These are phyloP conservation scores for Epinephelus fuscoguttatus DNA, from an alignment of 2,113 vertebrate genomes.

Conservation along the genomic window DNA sequence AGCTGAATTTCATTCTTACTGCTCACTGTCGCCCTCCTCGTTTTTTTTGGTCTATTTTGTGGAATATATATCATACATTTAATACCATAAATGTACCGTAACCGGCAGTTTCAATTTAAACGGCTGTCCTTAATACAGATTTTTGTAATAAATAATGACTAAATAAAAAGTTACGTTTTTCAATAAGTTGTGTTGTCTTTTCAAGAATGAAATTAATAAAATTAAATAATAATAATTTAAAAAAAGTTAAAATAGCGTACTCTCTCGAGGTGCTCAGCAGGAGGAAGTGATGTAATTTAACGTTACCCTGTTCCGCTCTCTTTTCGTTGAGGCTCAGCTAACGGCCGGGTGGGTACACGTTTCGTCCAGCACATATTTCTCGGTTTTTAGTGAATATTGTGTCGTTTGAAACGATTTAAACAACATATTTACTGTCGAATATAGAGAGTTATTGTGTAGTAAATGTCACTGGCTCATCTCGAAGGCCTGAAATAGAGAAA, in stretches of 20 bases:
- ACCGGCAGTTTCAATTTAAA: not conserved
- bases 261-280: no score
- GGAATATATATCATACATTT: not conserved
- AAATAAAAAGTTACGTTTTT: not conserved
- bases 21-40: not conserved
- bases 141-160: not conserved
- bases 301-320: constrained; percentile 58
- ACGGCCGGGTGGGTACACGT: constrained; percentile 73
- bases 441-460: rapidly evolving
- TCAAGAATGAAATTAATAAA: not conserved
- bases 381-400: not conserved
- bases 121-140: not conserved
- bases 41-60: not conserved
- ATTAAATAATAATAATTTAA: not conserved
- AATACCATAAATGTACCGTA: no score
- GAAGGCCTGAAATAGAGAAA: not conserved
- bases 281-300: constrained; percentile 71
- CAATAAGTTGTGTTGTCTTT: not conserved
- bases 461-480: rapidly evolving
- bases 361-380: not conserved
- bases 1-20: no score
- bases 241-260: no score
- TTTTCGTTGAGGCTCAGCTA: constrained; percentile 79
- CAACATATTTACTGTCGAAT: rapidly evolving
- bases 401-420: not conserved